These are phyloP conservation scores for Gallinago paraguaiae DNA, from an alignment of 2,113 vertebrate genomes.

Conservation along the genomic window DNA sequence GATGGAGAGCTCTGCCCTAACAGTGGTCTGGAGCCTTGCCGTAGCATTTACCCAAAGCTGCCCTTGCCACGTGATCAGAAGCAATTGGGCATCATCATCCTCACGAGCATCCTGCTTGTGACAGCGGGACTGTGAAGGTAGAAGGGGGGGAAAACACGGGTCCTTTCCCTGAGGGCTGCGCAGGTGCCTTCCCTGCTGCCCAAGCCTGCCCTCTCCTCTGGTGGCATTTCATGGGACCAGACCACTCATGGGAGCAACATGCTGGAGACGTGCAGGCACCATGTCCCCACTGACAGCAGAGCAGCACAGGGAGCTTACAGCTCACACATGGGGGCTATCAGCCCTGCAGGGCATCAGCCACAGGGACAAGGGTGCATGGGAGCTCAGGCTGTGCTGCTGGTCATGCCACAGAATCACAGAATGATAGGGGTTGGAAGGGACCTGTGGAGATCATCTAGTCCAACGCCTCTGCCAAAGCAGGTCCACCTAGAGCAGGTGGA, in stretches of 20 bases:
- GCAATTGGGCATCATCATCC: neutral
- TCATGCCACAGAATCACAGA: neutral
- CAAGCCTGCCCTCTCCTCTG: neutral
- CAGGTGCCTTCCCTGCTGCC: neutral
- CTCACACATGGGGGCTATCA: neutral
- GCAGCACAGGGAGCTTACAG: accelerated
- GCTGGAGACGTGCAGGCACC: accelerated
- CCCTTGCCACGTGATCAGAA: neutral
- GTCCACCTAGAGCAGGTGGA: no score
- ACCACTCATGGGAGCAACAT: accelerated
- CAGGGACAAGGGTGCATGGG: neutral
- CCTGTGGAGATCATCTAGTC: no score
- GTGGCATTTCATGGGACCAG: neutral
- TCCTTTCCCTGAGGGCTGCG: neutral
- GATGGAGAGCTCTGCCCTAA: neutral
- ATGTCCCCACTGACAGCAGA: accelerated
- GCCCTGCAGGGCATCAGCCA: accelerated
- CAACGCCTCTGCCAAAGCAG: no score
- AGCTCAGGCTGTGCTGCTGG: neutral
- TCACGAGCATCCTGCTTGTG: neutral
- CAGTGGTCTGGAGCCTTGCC: neutral
- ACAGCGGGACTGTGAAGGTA: accelerated
- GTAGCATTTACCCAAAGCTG: neutral
- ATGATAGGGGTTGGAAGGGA: no score
- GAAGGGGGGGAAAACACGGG: accelerated